phyloP scores from a whole-genome alignment of 2,888 invertebrate genomes.

The Catocala sponsa region DNA sequence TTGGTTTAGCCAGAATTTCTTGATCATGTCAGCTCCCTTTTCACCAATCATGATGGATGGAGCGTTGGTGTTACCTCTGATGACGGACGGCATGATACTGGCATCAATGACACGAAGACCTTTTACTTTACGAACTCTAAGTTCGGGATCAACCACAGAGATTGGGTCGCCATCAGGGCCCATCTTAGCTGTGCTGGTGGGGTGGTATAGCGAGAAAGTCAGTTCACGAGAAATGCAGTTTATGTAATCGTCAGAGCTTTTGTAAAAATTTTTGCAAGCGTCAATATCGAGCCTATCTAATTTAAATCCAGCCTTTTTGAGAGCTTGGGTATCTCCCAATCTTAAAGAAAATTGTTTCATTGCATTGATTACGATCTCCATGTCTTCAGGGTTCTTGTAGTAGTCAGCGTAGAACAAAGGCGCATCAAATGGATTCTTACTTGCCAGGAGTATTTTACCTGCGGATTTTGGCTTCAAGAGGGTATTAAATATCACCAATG shows the following conservation, averaged over 20 bases:
- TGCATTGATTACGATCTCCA: constrained; percentile 78
- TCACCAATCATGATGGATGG: constrained; percentile 89
- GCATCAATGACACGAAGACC: constrained; percentile 80
- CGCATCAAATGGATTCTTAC: constrained; percentile 90
- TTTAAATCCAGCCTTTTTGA: constrained; percentile 83
- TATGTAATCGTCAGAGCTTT: constrained; percentile 90
- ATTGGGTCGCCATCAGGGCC: constrained; percentile 78
- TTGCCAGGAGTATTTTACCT: constrained; percentile 88
- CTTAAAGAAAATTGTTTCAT: constrained; percentile 79
- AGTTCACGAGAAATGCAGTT: constrained; percentile 88
- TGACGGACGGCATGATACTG: constrained; percentile 69
- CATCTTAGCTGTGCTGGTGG: constrained; percentile 86
- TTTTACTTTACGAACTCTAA: constrained; percentile 57
- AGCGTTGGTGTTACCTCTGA: constrained; percentile 89
- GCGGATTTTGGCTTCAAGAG: constrained; percentile 89
- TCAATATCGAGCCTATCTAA: constrained; percentile 87
- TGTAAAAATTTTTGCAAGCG: constrained; percentile 84
- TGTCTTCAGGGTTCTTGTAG: constrained; percentile 87
- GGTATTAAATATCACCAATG: constrained; percentile 88
- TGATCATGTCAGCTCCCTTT: constrained; percentile 88
- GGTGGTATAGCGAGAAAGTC: constrained; percentile 86
- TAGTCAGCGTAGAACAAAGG: constrained; percentile 91
- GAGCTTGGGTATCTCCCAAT: constrained; percentile 82
- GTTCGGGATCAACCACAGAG: constrained; percentile 84
- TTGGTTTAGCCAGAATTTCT: constrained; percentile 40